phyloP scores from a whole-genome alignment of 2,888 invertebrate genomes.

The Atrina japonica region DNA sequence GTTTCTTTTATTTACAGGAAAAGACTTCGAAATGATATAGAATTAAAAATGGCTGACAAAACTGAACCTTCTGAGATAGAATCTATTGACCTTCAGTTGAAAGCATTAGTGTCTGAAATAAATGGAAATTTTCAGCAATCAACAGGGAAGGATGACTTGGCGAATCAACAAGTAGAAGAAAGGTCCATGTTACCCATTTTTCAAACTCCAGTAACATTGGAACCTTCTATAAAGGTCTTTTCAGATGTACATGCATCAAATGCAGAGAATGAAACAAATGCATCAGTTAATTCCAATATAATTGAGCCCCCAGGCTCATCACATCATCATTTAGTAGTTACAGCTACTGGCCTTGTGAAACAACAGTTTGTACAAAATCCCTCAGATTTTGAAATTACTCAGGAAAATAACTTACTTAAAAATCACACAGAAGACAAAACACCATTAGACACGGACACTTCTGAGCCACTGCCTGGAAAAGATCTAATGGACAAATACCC shows the following conservation, averaged over 20 bases:
- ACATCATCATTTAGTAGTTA: conserved; percentile 12
- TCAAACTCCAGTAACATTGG: neutral
- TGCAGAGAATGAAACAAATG: neutral
- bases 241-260: no score
- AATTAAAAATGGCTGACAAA: no score
- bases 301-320: neutral
- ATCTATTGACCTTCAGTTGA: neutral
- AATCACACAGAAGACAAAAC: no score
- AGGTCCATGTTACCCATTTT: neutral
- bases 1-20: no score
- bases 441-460: no score
- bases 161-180: neutral
- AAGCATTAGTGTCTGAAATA: conserved; percentile 1
- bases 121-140: neutral
- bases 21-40: no score
- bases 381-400: no score
- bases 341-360: conserved; percentile 15
- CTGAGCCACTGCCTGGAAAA: no score
- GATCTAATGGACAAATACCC: no score
- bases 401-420: no score
- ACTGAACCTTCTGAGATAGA: neutral
- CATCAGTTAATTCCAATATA: neutral
- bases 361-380: neutral
- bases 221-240: no score
- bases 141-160: neutral